Evolutionary conservation across 1,140 invertebrate species (phyloP), one percentile per base, ranked within the genome.

Genomic region (Bicyclus anynana): DNA sequence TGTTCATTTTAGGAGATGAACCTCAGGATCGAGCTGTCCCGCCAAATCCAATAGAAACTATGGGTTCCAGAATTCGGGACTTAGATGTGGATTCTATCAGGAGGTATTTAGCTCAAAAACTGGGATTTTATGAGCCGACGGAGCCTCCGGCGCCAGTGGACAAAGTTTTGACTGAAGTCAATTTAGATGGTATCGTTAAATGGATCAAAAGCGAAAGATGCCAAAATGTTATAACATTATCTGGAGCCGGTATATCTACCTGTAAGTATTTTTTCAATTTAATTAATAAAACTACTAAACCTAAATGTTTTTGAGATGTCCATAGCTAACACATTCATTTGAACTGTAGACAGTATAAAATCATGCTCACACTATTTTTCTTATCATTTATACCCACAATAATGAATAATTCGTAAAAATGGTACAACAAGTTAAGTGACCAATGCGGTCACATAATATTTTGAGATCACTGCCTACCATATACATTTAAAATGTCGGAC

Each of bases 241-340:
- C 96, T 61, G 97, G 97, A 53, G 97, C 97, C 68, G 97, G 97
- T 51, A 98, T 98, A 71, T 98, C 97, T 14, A 98, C 97, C 29
- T 95, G 96, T 97, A 91, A 93, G 92, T 92, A 55, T 52, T 42
- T 54, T 38, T 29, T 23, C n/a, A 18, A 27, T 29, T 33, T 48
- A 12, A 14, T 1, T 7, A 27, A 5, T 27, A 27, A 27, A 27
- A 27, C 26, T 27, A 27, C 5, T 44, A 26, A 12, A 23, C 2
- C 48, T 42, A 54, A 2, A 48, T 21, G n/a, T n/a, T n/a, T n/a
- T n/a, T n/a, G n/a, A n/a, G n/a, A n/a, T n/a, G n/a, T n/a, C n/a
- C n/a, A n/a, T n/a, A n/a, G n/a, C n/a, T n/a, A n/a, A n/a, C n/a
- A n/a, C n/a, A n/a, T n/a, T n/a, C n/a, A n/a, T n/a, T n/a, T n/a